Evolutionary conservation across 2,113 vertebrate genomes (phyloP).

Genomic region (Xiphophorus maculatus): DNA sequence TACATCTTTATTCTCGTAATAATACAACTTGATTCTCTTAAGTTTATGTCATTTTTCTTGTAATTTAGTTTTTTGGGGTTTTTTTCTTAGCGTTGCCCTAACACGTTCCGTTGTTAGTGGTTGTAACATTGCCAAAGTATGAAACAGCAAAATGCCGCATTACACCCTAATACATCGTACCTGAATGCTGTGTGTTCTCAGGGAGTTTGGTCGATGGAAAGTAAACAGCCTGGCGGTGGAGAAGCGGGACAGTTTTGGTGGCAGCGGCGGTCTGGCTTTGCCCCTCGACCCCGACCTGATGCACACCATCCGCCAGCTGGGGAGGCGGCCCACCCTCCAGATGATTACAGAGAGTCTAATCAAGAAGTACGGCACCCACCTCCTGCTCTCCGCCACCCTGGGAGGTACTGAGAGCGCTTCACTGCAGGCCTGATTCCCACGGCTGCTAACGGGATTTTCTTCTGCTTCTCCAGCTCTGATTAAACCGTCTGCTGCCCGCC

Average conservation of each 20-base stretch:
- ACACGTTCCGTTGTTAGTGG: too few relatives aligned
- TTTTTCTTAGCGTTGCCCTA: too few relatives aligned
- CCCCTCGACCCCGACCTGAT: constrained; percentile 84
- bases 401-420: constrained; percentile 77
- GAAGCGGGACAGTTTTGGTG: constrained; percentile 66
- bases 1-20: too few relatives aligned
- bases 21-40: too few relatives aligned
- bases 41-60: too few relatives aligned
- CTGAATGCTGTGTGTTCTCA: constrained; percentile 43
- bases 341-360: constrained; percentile 83
- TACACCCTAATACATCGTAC: neutral
- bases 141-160: neutral
- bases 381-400: constrained; percentile 81
- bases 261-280: constrained; percentile 67
- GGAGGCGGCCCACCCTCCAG: constrained; percentile 79
- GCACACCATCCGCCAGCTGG: constrained; percentile 80
- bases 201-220: constrained; percentile 87
- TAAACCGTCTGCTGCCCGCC: constrained; percentile 49
- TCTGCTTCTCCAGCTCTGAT: constrained; percentile 18
- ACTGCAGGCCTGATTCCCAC: constrained; percentile 37
- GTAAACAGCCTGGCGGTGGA: constrained; percentile 84
- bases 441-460: constrained; percentile 36
- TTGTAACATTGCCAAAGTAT: neutral
- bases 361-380: constrained; percentile 85
- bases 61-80: too few relatives aligned